Percentiles rank a stretch among this genome's conserved stretches.
Evolutionary conservation across 2,888 invertebrate species (phyloP).

Genomic region (Hylaea fasciaria): DNA sequence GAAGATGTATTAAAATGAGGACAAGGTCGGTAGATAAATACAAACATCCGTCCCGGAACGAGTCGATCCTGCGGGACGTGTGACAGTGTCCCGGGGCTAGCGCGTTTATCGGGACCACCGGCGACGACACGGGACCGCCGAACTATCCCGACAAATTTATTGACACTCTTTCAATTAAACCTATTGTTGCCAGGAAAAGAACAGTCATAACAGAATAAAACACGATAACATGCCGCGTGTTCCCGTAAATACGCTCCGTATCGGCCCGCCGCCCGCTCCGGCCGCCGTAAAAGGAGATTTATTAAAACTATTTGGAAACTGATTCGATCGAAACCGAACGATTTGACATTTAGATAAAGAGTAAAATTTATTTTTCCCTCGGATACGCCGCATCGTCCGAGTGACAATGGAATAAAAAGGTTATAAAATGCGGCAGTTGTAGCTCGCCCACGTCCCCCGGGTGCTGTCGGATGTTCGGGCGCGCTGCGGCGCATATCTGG

Average conservation of each 20-base stretch:
- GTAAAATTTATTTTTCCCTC: constrained; percentile 83
- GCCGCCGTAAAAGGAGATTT: constrained; percentile 83
- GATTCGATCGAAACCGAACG: constrained; percentile 84
- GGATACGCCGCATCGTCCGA: constrained; percentile 69
- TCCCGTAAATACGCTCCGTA: constrained; percentile 74
- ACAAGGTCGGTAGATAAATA: constrained; percentile 78
- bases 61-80: constrained; percentile 70
- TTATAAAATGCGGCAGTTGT: constrained; percentile 81
- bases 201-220: constrained; percentile 80
- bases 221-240: constrained; percentile 81
- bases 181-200: constrained; percentile 77
- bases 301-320: constrained; percentile 85
- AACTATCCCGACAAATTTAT: constrained; percentile 80
- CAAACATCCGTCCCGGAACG: constrained; percentile 70
- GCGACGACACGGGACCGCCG: constrained; percentile 63
- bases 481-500: constrained; percentile 62
- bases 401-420: constrained; percentile 85
- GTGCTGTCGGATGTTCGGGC: constrained; percentile 70
- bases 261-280: constrained; percentile 68
- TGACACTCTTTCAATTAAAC: constrained; percentile 85
- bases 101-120: constrained; percentile 78
- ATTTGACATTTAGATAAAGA: constrained; percentile 85
- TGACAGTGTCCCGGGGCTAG: constrained; percentile 60
- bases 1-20: constrained; percentile 77
- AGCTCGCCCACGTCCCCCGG: constrained; percentile 78